Percentiles rank a stretch among this genome's conserved stretches.
Conservation (phyloP, 2,113 vertebrate species). For the Ornithorhynchus anatinus region DNA sequence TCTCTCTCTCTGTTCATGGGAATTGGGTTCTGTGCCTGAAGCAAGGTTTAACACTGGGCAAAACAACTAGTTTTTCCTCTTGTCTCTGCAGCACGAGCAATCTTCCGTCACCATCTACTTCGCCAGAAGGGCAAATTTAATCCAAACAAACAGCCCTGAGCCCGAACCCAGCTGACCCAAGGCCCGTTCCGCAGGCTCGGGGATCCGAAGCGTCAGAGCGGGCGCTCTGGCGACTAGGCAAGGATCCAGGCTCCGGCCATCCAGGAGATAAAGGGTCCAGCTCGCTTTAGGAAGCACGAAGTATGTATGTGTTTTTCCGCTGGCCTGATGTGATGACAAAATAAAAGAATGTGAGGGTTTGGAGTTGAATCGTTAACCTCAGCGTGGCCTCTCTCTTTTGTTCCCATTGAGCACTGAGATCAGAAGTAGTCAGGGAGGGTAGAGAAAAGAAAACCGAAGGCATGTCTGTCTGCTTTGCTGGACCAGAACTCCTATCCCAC, state of each 20-base stretch:
- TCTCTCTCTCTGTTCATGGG: no score
- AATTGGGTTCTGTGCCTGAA: conserved; percentile 24
- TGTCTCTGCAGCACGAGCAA: conserved; percentile 42
- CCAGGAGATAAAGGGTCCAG: conserved; percentile 47
- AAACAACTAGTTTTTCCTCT: conserved; percentile 46
- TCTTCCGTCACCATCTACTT: conserved; percentile 60
- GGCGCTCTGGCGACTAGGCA: conserved; percentile 22
- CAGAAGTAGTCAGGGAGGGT: conserved; percentile 46
- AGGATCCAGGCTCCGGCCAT: neutral
- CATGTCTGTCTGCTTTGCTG: no score
- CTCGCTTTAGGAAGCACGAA: conserved; percentile 13
- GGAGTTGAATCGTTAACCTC: conserved; percentile 19
- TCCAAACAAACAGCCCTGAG: conserved; percentile 41
- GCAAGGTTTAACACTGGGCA: conserved; percentile 45
- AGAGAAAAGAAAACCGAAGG: no score
- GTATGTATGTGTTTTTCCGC: conserved; percentile 28
- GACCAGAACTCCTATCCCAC: no score
- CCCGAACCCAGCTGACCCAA: conserved; percentile 20
- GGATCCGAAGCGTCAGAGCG: conserved; percentile 6
- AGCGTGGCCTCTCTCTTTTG: conserved; percentile 27
- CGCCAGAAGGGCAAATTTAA: conserved; percentile 52
- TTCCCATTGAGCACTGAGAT: conserved; percentile 22
- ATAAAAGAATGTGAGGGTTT: conserved; percentile 31
- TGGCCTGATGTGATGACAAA: conserved; percentile 37
- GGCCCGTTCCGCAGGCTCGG: conserved; percentile 10